A percentile compares a stretch with the other conserved stretches of the same genome.
phyloP scores from a whole-genome alignment of 1,140 invertebrate species.

The Conopomorpha cramerella region DNA sequence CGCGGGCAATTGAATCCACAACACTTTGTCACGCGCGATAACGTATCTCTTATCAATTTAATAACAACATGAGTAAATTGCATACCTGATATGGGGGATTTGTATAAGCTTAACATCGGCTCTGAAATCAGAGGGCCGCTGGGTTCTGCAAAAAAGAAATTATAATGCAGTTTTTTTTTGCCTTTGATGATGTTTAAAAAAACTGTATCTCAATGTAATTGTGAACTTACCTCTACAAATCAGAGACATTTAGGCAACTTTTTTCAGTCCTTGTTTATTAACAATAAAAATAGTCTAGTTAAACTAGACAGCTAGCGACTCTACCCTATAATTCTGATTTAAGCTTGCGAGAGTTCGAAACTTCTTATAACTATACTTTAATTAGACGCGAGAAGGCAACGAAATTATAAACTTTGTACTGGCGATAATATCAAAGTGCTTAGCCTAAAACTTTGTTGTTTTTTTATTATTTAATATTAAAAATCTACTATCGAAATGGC shows the following conservation, averaged over 20 bases:
- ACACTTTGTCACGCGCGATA: constrained; percentile 8
- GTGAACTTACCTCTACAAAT: constrained; percentile 48
- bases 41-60: too few species aligned
- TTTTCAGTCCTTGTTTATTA: constrained; percentile 7
- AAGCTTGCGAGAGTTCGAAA: not conserved
- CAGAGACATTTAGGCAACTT: constrained; percentile 33
- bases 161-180: not conserved
- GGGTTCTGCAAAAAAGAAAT: constrained; percentile 33
- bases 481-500: constrained; percentile 34
- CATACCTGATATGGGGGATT: constrained; percentile 51
- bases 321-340: too few species aligned
- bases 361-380: not conserved
- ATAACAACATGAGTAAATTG: too few species aligned
- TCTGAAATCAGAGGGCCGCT: constrained; percentile 42
- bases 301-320: not conserved
- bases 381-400: constrained; percentile 47
- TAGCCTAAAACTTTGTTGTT: not conserved
- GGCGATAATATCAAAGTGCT: constrained; percentile 16
- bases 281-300: not conserved
- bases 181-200: not conserved
- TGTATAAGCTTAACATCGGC: constrained; percentile 49
- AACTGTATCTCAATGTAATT: not conserved
- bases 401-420: constrained; percentile 53
- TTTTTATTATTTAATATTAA: constrained; percentile 18
- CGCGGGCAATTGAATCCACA: too few species aligned